Conservation (phyloP, 2,888 invertebrate species). For the Troglohyphantes excavatus region DNA sequence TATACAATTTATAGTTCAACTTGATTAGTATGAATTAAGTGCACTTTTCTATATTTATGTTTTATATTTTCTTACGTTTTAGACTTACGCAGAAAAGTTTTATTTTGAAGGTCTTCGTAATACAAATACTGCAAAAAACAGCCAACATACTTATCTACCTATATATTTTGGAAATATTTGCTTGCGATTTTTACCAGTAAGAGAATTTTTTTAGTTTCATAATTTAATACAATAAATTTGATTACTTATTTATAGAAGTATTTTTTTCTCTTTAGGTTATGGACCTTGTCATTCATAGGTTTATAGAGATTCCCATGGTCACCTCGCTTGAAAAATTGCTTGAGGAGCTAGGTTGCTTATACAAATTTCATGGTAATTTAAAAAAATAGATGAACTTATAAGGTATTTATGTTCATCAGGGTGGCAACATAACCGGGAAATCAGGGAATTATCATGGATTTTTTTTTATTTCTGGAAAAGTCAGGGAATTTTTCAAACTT, state of each 20-base stretch:
- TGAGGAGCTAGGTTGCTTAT: conserved; percentile 93
- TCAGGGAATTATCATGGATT: neutral
- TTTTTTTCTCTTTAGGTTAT: conserved; percentile 86
- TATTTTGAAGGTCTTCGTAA: conserved; percentile 92
- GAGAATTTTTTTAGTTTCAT: too few relatives aligned
- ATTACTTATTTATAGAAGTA: neutral
- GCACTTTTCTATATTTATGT: too few relatives aligned
- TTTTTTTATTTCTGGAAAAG: neutral
- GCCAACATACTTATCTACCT: conserved; percentile 89
- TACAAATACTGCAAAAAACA: conserved; percentile 85
- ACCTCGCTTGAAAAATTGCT: conserved; percentile 93
- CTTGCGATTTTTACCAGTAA: conserved; percentile 91
- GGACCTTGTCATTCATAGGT: conserved; percentile 96
- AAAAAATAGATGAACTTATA: too few relatives aligned
- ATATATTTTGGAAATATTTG: conserved; percentile 98
- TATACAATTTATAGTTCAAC: too few relatives aligned
- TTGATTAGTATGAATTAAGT: too few relatives aligned
- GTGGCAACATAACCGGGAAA: too few relatives aligned
- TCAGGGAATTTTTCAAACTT: too few relatives aligned
- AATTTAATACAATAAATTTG: too few relatives aligned
- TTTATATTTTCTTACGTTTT: conserved; percentile 81
- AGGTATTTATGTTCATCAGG: too few relatives aligned
- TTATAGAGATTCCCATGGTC: conserved; percentile 94
- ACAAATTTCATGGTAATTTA: conserved; percentile 96
- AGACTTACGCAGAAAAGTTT: conserved; percentile 97